Conservation (phyloP, 2,113 vertebrate species). For the Cathartes aura region DNA sequence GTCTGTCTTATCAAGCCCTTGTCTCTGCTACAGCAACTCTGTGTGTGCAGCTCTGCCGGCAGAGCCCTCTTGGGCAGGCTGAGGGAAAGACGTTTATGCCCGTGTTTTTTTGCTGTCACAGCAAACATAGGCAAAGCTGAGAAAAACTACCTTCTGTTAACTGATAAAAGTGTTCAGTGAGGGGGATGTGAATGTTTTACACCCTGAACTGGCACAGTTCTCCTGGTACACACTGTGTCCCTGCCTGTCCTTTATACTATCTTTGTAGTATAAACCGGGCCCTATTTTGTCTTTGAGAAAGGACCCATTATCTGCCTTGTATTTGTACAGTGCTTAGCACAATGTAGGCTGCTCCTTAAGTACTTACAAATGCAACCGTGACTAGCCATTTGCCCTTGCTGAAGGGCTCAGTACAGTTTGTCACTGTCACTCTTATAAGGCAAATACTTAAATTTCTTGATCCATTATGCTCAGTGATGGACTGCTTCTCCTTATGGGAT, state of each 20-base stretch:
- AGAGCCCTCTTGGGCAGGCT: not conserved
- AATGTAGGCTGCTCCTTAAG: not conserved
- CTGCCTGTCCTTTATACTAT: not conserved
- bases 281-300: constrained; percentile 32
- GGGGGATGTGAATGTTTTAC: not conserved
- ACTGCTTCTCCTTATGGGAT: not conserved
- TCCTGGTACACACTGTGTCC: not conserved
- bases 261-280: not conserved
- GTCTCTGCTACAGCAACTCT: not conserved
- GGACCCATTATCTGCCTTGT: not conserved
- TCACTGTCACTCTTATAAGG: not conserved
- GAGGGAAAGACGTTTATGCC: not conserved
- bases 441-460: not conserved
- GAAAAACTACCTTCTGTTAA: constrained; percentile 3
- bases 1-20: not conserved
- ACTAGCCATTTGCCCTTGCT: not conserved
- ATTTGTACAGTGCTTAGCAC: not conserved
- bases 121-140: not conserved
- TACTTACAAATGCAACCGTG: not conserved
- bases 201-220: not conserved
- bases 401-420: not conserved
- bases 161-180: not conserved
- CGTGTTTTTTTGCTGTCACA: not conserved
- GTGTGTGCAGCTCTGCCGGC: not conserved
- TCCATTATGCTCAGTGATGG: not conserved